These are phyloP conservation scores for Cinclus cinclus DNA, from an alignment of 2,113 vertebrate genomes.

Conservation along the genomic window DNA sequence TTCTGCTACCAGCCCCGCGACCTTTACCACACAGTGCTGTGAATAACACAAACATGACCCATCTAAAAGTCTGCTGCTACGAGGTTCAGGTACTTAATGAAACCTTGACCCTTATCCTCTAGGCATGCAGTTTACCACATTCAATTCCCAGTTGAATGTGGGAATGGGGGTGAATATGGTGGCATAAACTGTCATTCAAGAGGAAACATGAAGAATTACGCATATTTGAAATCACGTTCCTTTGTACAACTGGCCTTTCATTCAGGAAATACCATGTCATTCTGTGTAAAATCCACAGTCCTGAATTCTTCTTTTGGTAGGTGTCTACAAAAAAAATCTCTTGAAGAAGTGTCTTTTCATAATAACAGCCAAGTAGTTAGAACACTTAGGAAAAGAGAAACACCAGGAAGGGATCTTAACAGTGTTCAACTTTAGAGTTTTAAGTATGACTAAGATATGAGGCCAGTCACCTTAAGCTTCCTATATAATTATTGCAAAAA, in stretches of 20 bases:
- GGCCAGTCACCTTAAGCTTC: background rate
- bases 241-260: background rate
- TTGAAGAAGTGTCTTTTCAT: background rate
- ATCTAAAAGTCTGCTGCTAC: background rate
- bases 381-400: background rate
- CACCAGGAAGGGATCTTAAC: background rate
- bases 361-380: background rate
- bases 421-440: background rate
- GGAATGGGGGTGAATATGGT: fast-evolving
- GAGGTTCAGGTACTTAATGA: background rate
- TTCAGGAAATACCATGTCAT: background rate
- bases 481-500: slow-evolving; percentile 3
- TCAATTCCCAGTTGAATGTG: fast-evolving
- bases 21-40: background rate
- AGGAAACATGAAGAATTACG: background rate
- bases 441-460: background rate
- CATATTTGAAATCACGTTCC: background rate
- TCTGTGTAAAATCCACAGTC: background rate
- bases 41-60: background rate
- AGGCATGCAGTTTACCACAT: background rate
- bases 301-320: background rate
- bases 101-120: background rate
- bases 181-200: background rate
- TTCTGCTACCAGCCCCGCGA: background rate
- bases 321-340: background rate